These are phyloP conservation scores for Malurus splendens DNA, from an alignment of 2,797 vertebrate genomes.

Conservation along the genomic window DNA sequence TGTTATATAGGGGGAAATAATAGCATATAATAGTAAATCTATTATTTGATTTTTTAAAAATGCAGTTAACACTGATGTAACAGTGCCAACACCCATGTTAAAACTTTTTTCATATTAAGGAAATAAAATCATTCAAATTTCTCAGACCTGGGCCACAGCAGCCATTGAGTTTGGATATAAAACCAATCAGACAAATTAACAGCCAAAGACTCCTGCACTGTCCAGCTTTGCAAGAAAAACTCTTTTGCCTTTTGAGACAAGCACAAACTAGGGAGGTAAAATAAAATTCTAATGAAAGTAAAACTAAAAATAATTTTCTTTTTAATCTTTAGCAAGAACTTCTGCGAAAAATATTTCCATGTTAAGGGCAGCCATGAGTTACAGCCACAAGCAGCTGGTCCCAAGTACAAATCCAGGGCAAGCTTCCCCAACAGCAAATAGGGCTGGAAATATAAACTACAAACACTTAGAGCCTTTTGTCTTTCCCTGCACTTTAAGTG, in stretches of 20 bases:
- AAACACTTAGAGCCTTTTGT: not conserved
- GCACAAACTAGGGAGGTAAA: not conserved
- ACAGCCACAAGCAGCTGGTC: not conserved
- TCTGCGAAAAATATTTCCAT: not conserved
- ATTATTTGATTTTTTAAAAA: not conserved
- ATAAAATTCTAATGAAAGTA: not conserved
- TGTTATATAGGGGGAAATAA: not conserved
- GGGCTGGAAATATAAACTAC: not conserved
- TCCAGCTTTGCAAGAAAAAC: not conserved
- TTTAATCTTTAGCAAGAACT: not conserved
- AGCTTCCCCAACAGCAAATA: not conserved
- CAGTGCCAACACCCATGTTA: not conserved
- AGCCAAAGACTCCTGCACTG: not conserved
- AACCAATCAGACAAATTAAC: not conserved
- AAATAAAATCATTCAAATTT: not conserved
- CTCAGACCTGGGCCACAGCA: not conserved
- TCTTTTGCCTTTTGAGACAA: not conserved
- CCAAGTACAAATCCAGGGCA: not conserved
- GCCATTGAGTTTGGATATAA: accelerated
- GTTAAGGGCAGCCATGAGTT: not conserved
- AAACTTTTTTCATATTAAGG: not conserved
- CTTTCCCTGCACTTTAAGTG: not conserved
- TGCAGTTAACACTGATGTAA: not conserved
- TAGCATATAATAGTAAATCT: not conserved
- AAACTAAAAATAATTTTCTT: not conserved